Percentiles rank a stretch among this genome's conserved stretches.
Conservation (phyloP, 2,888 invertebrate genomes). For the Eurois occulta region DNA sequence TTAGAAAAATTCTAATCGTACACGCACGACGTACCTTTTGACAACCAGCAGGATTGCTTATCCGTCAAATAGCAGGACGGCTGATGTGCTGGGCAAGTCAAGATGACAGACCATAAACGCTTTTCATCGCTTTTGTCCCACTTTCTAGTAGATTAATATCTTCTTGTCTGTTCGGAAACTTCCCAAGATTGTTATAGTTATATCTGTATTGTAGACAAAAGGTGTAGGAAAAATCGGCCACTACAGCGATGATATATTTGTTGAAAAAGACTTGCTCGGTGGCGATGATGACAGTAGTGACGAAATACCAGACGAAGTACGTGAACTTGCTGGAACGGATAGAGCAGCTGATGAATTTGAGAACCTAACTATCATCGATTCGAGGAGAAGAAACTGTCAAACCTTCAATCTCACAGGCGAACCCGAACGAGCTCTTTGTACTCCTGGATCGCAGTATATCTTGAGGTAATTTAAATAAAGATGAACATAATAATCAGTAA, state of each 20-base stretch:
- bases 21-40: not conserved
- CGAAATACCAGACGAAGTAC: constrained; percentile 24
- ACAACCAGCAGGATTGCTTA: not conserved
- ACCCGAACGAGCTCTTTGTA: constrained; percentile 71
- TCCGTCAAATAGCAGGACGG: not conserved
- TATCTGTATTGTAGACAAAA: constrained; percentile 34
- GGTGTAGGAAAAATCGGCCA: constrained; percentile 3
- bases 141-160: not conserved
- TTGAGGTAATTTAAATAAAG: constrained; percentile 71
- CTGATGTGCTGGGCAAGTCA: not conserved
- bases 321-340: constrained; percentile 40
- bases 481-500: not conserved
- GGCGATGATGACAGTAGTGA: constrained; percentile 13
- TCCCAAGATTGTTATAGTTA: not conserved
- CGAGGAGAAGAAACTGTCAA: constrained; percentile 64
- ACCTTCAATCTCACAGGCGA: constrained; percentile 67
- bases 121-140: not conserved
- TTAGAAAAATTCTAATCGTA: not conserved
- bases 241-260: constrained; percentile 31
- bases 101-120: not conserved
- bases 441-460: constrained; percentile 82
- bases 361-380: not conserved
- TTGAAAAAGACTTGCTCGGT: constrained; percentile 32
- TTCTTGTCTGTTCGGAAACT: not conserved
- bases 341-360: constrained; percentile 6